These are phyloP conservation scores for Morus bassanus DNA, from an alignment of 2,797 vertebrate genomes.

Conservation along the genomic window DNA sequence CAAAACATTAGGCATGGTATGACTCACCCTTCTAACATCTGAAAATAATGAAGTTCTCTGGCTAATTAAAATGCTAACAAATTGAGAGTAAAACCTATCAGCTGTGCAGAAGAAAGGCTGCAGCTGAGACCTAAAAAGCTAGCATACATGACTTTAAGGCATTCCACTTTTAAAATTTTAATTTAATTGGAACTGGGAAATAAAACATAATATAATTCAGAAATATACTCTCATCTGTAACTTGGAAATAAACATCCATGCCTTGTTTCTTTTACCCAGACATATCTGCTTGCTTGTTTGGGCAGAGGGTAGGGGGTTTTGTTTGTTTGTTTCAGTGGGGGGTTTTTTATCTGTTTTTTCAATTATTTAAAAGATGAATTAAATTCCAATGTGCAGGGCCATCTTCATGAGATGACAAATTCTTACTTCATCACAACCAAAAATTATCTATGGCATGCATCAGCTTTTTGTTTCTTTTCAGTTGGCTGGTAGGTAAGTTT, in stretches of 20 bases:
- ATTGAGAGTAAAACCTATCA: neutral
- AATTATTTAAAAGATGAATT: neutral
- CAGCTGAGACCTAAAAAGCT: neutral
- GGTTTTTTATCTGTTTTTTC: neutral
- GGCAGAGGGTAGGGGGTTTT: accelerated
- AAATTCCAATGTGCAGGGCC: neutral
- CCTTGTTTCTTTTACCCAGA: neutral
- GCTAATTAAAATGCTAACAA: neutral
- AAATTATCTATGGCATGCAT: too few relatives aligned
- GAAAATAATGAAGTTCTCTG: neutral
- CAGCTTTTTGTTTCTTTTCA: neutral
- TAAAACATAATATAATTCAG: neutral
- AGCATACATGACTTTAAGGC: neutral
- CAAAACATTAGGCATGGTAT: neutral
- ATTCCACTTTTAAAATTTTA: too few relatives aligned
- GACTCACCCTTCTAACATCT: neutral
- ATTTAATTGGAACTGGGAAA: neutral
- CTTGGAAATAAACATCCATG: neutral
- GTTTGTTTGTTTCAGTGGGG: neutral
- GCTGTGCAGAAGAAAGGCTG: neutral
- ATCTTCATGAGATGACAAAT: neutral
- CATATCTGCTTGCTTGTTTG: accelerated
- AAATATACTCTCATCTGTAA: neutral
- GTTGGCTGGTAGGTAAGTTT: neutral
- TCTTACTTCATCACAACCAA: neutral